These are phyloP conservation scores for Drosophila longiperda DNA, from an alignment of 2,888 invertebrate genomes.

Conservation along the genomic window DNA sequence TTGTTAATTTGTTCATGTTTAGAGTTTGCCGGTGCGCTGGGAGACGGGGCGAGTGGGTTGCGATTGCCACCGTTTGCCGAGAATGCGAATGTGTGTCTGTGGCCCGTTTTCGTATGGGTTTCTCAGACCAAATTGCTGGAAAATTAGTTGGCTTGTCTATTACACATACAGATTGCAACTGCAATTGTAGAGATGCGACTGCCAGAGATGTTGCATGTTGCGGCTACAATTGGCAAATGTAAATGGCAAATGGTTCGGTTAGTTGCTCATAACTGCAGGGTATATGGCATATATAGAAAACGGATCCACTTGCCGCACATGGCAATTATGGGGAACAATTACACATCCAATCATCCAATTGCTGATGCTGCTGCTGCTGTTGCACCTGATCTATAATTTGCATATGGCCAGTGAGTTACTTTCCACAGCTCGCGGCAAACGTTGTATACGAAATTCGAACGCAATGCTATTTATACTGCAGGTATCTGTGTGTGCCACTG, in stretches of 20 bases:
- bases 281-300: slow-evolving; percentile 63
- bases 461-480: not conserved
- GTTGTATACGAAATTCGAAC: slow-evolving; percentile 38
- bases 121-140: slow-evolving; percentile 75
- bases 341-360: slow-evolving; percentile 64
- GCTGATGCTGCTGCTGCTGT: slow-evolving; percentile 30
- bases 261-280: slow-evolving; percentile 80
- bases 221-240: slow-evolving; percentile 47
- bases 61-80: slow-evolving; percentile 72
- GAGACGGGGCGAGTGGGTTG: slow-evolving; percentile 4
- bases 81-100: slow-evolving; percentile 22
- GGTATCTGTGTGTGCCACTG: slow-evolving; percentile 12
- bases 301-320: slow-evolving; percentile 76
- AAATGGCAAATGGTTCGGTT: slow-evolving; percentile 70
- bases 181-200: slow-evolving; percentile 52
- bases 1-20: slow-evolving; percentile 81
- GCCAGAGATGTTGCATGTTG: slow-evolving; percentile 65
- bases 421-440: slow-evolving; percentile 78
- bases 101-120: slow-evolving; percentile 57
- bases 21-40: slow-evolving; percentile 10
- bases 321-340: slow-evolving; percentile 69
- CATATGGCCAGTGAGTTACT: slow-evolving; percentile 75
- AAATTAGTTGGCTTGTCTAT: slow-evolving; percentile 80
- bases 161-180: slow-evolving; percentile 72
- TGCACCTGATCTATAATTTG: slow-evolving; percentile 79